Evolutionary conservation across 1,140 invertebrate genomes (phyloP).

Genomic region (Rhyacophila brunnea): DNA sequence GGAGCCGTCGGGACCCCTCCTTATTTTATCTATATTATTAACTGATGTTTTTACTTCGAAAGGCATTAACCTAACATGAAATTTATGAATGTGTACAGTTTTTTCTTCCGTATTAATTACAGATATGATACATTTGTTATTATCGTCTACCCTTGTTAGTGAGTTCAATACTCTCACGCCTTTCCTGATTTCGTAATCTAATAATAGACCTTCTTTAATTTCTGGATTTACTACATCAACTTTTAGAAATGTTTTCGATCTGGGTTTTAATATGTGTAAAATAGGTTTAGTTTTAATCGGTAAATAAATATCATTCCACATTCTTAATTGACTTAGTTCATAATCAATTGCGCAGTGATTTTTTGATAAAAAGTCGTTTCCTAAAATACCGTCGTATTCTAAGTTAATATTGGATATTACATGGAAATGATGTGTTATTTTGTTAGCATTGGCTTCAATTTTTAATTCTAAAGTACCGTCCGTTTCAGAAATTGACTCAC

Average conservation of each 20-base stretch:
- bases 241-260: slow-evolving; percentile 28
- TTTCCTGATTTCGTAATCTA: slow-evolving; percentile 11
- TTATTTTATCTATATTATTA: neutral
- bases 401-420: neutral
- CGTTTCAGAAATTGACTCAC: neutral
- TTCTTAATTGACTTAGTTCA: neutral
- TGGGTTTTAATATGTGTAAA: slow-evolving; percentile 3
- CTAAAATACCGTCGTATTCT: neutral
- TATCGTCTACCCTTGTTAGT: neutral
- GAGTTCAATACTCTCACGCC: slow-evolving; percentile 16
- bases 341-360: neutral
- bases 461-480: neutral
- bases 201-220: too few relatives aligned
- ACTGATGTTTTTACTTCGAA: neutral
- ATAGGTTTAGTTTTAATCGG: neutral
- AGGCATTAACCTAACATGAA: neutral
- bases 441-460: neutral
- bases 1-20: neutral
- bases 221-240: slow-evolving; percentile 25
- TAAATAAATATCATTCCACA: neutral
- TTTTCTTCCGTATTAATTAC: slow-evolving; percentile 33
- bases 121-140: slow-evolving; percentile 16
- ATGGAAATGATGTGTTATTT: neutral
- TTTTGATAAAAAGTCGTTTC: slow-evolving; percentile 1
- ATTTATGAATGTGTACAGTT: slow-evolving; percentile 3